Conservation (phyloP, 2,888 invertebrate species). For the Tetragonula carbonaria region DNA sequence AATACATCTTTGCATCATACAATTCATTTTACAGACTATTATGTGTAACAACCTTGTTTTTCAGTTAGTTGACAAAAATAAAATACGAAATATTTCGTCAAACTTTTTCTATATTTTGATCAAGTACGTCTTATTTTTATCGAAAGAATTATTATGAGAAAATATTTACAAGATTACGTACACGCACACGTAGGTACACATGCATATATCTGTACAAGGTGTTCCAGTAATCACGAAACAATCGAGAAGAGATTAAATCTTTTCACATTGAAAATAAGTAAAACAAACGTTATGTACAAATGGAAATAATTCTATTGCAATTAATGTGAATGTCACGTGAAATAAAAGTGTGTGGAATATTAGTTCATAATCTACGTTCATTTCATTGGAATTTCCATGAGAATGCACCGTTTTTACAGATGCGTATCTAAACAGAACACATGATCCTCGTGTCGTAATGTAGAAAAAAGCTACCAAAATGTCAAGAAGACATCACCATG, state of each 20-base stretch:
- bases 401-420: constrained; percentile 17
- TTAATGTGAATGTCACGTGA: too few relatives aligned
- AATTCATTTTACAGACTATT: constrained; percentile 60
- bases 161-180: not conserved
- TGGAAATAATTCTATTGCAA: not conserved
- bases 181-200: too few relatives aligned
- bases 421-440: constrained; percentile 51
- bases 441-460: constrained; percentile 50
- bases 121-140: not conserved
- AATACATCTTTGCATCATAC: constrained; percentile 56
- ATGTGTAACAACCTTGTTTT: not conserved
- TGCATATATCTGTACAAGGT: not conserved
- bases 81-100: not conserved
- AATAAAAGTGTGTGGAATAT: too few relatives aligned
- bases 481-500: constrained; percentile 50
- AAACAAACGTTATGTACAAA: not conserved
- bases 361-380: too few relatives aligned
- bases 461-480: constrained; percentile 53
- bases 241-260: not conserved
- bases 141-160: not conserved
- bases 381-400: not conserved
- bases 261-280: not conserved
- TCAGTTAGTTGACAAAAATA: not conserved
- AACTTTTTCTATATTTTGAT: constrained; percentile 1
- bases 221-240: too few relatives aligned